These are phyloP conservation scores for Sternarchorhynchus goeldii DNA, from an alignment of 2,797 vertebrate species.

Conservation along the genomic window DNA sequence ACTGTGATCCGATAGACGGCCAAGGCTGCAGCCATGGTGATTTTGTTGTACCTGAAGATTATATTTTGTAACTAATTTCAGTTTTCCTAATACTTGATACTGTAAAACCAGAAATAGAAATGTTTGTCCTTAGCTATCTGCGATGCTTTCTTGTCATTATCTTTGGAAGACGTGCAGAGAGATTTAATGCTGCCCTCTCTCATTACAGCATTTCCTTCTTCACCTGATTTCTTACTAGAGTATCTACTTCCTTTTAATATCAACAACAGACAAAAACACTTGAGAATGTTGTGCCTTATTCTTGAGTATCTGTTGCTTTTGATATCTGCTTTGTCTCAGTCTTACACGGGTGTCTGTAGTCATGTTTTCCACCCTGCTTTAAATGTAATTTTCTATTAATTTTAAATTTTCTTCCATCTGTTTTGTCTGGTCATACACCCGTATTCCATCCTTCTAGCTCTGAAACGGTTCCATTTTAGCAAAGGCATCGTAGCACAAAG, in stretches of 20 bases:
- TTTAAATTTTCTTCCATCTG: not conserved
- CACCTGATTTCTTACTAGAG: no score
- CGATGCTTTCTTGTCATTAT: not conserved
- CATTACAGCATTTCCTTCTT: not conserved
- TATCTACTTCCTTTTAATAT: conserved; percentile 21
- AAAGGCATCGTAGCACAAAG: conserved; percentile 12
- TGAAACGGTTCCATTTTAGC: not conserved
- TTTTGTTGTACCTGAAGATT: no score
- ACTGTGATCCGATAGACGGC: conserved; percentile 17
- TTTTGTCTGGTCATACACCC: conserved; percentile 9
- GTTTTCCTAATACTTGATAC: not conserved
- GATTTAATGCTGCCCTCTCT: not conserved
- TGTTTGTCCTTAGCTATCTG: conserved; percentile 5
- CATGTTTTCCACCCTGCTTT: conserved; percentile 4
- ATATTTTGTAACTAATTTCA: not conserved
- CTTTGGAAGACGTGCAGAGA: conserved; percentile 7
- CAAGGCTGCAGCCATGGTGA: not conserved
- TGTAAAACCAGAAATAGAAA: conserved; percentile 28
- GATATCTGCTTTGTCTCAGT: conserved; percentile 16
- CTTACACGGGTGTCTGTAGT: conserved; percentile 38
- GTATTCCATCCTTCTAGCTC: not conserved
- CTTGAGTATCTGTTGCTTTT: conserved; percentile 5
- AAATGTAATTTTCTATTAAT: not conserved
- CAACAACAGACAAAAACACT: not conserved
- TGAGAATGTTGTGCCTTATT: not conserved